These are phyloP conservation scores for Petrocephalus sullivani DNA, from an alignment of 2,797 vertebrate genomes.

Conservation along the genomic window DNA sequence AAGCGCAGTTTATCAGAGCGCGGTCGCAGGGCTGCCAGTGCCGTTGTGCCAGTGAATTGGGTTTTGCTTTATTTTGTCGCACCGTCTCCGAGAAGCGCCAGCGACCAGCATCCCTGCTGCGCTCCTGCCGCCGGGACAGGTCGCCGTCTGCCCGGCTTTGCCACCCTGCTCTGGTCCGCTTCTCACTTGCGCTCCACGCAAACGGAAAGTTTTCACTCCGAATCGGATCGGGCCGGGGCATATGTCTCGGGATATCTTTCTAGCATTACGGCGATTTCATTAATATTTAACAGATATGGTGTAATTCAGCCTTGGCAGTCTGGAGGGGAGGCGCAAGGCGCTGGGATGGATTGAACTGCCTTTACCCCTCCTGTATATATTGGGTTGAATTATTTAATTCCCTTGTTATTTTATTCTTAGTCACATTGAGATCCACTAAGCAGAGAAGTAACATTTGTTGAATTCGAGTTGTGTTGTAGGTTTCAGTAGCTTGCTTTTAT, in stretches of 20 bases:
- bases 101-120: slow-evolving; percentile 12
- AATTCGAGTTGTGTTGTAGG: not conserved
- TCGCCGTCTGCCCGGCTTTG: slow-evolving; percentile 14
- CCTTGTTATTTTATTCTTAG: not conserved
- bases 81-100: not conserved
- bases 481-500: not conserved
- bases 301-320: not conserved
- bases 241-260: slow-evolving; percentile 14
- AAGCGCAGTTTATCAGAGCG: slow-evolving; percentile 48
- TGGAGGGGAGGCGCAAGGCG: not conserved
- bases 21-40: slow-evolving; percentile 40
- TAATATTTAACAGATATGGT: slow-evolving; percentile 14
- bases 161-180: not conserved
- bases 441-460: not conserved
- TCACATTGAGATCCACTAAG: not conserved
- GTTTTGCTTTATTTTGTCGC: not conserved
- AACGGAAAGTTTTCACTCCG: slow-evolving; percentile 26
- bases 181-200: slow-evolving; percentile 2
- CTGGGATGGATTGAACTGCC: not conserved
- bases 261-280: not conserved
- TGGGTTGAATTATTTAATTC: not conserved
- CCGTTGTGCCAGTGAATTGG: slow-evolving; percentile 39
- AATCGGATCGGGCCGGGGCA: not conserved
- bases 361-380: not conserved
- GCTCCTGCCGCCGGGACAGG: slow-evolving; percentile 38